Evolutionary conservation across 2,113 vertebrate genomes (phyloP), one percentile per base, ranked within the genome.

Genomic region (Pongo pygmaeus): DNA sequence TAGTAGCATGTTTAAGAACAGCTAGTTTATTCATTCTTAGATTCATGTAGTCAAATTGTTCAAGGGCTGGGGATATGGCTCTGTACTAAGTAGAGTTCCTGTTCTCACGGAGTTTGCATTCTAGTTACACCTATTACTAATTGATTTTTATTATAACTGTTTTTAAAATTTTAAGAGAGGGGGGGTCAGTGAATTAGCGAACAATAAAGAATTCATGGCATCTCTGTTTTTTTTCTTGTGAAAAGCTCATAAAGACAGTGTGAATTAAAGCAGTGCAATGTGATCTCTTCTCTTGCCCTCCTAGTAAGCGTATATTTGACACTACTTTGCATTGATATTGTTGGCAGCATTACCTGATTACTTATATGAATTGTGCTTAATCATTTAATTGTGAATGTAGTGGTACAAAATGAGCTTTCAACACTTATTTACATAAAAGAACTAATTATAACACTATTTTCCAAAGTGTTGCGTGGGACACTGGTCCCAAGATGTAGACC

Each of bases 391-490:
- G 38, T 50, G 6, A 87, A 13, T 77, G 6, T 43, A 16, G n/a
- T 32, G n/a, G 35, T 64, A 18, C 38, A 75, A n/a, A 94, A 57
- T 67, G 52, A 85, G n/a, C 16, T 83, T 85, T 94, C 74, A 84
- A 0, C 40, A n/a, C 30, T 81, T 20, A 64, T 94, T 88, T 88
- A 52, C 23, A 48, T 78, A 40, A 79, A 95, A 90, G 5, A 83
- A 81, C 27, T 69, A 83, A 84, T 95, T 87, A 74, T 22, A 93
- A 70, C 50, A 6, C 69, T 88, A 52, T 48, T 95, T 93, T 91
- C 61, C 43, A 69, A 80, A 72, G 25, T 86, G 72, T 67, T 69
- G 14, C 38, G 13, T 77, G 32, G 27, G n/a, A 12, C 43, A 14
- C 20, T 79, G 77, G n/a, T 95, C 81, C 9, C 46, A 79, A 78